Evolutionary conservation across 2,113 vertebrate genomes (phyloP), one percentile per base, ranked within the genome.

Genomic region (Rousettus leschenaultii): DNA sequence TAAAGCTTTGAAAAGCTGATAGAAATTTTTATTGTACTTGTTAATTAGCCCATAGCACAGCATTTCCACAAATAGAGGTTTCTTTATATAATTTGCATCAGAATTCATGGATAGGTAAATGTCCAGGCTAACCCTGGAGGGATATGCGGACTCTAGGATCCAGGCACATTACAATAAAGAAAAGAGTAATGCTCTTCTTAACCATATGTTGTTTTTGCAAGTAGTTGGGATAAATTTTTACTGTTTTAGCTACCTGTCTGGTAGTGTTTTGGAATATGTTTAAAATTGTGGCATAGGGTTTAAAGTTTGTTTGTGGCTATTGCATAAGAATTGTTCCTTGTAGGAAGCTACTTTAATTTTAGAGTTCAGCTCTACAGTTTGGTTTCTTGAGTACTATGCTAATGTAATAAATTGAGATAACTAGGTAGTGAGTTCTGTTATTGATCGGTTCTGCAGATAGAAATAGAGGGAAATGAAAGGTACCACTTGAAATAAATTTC

Each of bases 391-490:
- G 35, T 75, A 55, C 35, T 21, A 73, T 86, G 19, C 38, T 87
- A 79, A 80, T 91, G 18, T 80, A 95, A 79, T 90, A 51, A 51
- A 63, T 89, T 80, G 66, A 89, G 80, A 43, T 24, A 78, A 26
- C 8, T 87, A 92, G 35, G 35, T 30, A 63, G 40, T 2, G 5
- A 55, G 7, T 93, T 96, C 73, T 88, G 14, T 91, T 59, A 91
- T 55, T 73, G 10, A 55, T 80, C 73, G 21, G 78, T 73, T 95
- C 35, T 93, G 45, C 86, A 82, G 18, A 79, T 55, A 90, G 55
- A 74, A 87, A 87, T 92, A 53, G 40, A 79, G 43, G 90, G 28
- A 95, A 88, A 84, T 92, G 53, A 91, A 96, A 93, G 48, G 11
- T 90, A 18, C 45, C 45, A 30, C 63, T 77, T 97, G 35, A 87